Conservation (phyloP, 2,797 vertebrate species). For the Cottoperca gobio region DNA sequence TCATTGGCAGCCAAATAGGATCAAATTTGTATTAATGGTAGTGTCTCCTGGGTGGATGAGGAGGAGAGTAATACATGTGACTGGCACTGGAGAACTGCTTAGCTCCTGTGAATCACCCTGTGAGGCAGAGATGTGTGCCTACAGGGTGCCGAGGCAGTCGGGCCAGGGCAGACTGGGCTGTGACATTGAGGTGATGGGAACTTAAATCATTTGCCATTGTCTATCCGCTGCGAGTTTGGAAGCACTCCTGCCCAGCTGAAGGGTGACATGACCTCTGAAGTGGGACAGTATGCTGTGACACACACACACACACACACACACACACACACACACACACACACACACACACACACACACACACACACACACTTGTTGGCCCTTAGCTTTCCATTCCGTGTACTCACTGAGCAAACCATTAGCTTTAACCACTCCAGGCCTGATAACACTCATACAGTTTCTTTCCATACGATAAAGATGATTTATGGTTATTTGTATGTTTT, state of each 20-base stretch:
- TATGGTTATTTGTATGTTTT: conserved; percentile 21
- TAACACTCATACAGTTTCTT: background rate
- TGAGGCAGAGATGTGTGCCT: conserved; percentile 24
- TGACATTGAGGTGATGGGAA: conserved; percentile 58
- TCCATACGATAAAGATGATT: conserved; percentile 24
- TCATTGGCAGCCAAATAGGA: conserved; percentile 30
- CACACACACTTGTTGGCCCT: conserved; percentile 6
- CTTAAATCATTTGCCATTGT: conserved; percentile 52
- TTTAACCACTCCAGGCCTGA: conserved; percentile 19
- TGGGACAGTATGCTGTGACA: background rate
- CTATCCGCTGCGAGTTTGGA: conserved; percentile 27
- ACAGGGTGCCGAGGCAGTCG: conserved; percentile 2
- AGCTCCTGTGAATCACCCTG: conserved; percentile 26
- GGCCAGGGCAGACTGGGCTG: conserved; percentile 18
- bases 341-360: conserved; percentile 7
- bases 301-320: background rate
- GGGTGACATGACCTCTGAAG: conserved; percentile 35
- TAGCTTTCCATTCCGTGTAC: conserved; percentile 7
- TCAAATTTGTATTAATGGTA: conserved; percentile 16
- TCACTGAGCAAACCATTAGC: conserved; percentile 3
- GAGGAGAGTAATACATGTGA: conserved; percentile 12
- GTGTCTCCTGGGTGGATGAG: background rate
- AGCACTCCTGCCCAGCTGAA: conserved; percentile 8
- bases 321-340: conserved; percentile 14
- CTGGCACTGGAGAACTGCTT: conserved; percentile 1